Percentiles rank a stretch among this genome's conserved stretches.
Evolutionary conservation across 2,888 invertebrate genomes (phyloP).

Genomic region (Chymomyza fuscimana): DNA sequence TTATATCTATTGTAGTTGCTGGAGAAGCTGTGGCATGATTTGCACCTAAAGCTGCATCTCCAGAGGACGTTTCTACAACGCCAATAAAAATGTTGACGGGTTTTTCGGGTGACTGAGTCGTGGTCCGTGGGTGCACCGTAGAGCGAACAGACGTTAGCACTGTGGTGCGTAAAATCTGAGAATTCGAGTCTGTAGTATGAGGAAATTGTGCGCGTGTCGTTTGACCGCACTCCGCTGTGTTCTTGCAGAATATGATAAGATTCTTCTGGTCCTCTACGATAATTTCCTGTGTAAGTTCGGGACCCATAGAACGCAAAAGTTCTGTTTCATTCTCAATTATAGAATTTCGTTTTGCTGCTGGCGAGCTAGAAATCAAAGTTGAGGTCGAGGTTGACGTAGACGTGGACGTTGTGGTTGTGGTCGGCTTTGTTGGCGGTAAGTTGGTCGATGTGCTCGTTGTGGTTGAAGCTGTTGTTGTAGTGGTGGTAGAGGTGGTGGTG

Average conservation of each 20-base stretch:
- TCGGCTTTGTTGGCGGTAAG: slow-evolving; percentile 18
- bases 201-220: slow-evolving; percentile 47
- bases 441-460: slow-evolving; percentile 24
- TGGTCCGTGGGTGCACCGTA: slow-evolving; percentile 70
- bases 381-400: slow-evolving; percentile 17
- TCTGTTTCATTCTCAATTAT: slow-evolving; percentile 72
- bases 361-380: slow-evolving; percentile 18
- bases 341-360: slow-evolving; percentile 27
- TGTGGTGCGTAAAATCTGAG: slow-evolving; percentile 81
- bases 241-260: slow-evolving; percentile 78
- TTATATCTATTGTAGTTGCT: slow-evolving; percentile 47
- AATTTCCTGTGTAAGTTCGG: slow-evolving; percentile 68
- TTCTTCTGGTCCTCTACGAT: slow-evolving; percentile 76
- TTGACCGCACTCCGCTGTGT: slow-evolving; percentile 75
- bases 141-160: slow-evolving; percentile 80
- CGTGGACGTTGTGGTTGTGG: slow-evolving; percentile 11
- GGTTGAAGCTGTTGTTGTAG: slow-evolving; percentile 27
- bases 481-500: slow-evolving; percentile 22
- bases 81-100: slow-evolving; percentile 40
- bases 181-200: slow-evolving; percentile 79
- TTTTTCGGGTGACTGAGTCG: slow-evolving; percentile 27
- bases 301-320: slow-evolving; percentile 67
- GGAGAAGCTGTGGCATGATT: slow-evolving; percentile 22
- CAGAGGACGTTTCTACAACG: slow-evolving; percentile 48
- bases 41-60: slow-evolving; percentile 14